phyloP scores from a whole-genome alignment of 2,888 invertebrate genomes.

The Drosophila percnosoma region DNA sequence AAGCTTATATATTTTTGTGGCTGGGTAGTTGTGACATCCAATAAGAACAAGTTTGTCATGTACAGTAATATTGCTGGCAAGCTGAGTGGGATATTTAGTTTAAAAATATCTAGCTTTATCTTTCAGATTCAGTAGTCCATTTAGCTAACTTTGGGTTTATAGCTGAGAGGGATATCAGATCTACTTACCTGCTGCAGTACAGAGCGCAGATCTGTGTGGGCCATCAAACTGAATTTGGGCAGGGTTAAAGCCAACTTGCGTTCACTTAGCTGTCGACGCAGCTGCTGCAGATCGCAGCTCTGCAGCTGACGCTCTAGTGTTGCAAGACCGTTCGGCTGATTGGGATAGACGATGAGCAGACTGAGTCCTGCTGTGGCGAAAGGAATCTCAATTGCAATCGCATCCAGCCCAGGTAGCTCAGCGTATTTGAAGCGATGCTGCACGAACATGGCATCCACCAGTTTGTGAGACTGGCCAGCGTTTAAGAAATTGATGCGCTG shows the following conservation, averaged over 20 bases:
- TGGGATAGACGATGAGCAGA: conserved; percentile 90
- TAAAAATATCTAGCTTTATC: not conserved
- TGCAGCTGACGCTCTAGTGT: conserved; percentile 87
- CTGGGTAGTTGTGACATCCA: not conserved
- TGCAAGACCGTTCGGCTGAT: conserved; percentile 87
- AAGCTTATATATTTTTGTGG: not conserved
- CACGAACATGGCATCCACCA: conserved; percentile 78
- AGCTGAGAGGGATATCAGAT: not conserved
- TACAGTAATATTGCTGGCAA: not conserved
- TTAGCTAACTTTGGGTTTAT: not conserved
- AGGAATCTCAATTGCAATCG: conserved; percentile 88
- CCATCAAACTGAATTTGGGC: conserved; percentile 92
- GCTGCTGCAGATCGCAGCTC: conserved; percentile 86
- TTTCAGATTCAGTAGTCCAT: not conserved
- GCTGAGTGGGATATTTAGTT: not conserved
- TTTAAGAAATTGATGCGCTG: conserved; percentile 90
- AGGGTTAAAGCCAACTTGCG: conserved; percentile 88
- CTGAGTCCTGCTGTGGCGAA: conserved; percentile 89
- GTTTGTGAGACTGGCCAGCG: conserved; percentile 82
- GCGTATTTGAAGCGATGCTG: conserved; percentile 85
- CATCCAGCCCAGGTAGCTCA: conserved; percentile 84
- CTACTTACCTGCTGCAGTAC: conserved; percentile 87
- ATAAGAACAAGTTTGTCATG: not conserved
- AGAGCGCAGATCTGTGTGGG: conserved; percentile 87
- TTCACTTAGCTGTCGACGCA: conserved; percentile 85